Evolutionary conservation across 2,888 invertebrate genomes (phyloP), one percentile per base, ranked within the genome.

Genomic region (Drosophila macrospina): DNA sequence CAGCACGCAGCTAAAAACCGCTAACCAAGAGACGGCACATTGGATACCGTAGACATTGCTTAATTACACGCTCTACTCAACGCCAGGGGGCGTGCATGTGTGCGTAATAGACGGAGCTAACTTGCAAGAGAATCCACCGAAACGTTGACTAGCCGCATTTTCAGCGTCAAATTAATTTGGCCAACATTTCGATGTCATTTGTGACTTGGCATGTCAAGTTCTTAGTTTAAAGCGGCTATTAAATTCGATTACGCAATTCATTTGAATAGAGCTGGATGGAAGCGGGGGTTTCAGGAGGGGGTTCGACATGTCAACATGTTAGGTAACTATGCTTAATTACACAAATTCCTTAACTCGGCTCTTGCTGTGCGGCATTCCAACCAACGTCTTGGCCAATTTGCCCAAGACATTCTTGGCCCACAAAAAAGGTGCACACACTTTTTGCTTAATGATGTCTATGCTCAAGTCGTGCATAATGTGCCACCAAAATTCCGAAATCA

Each of bases 281-380:
- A n/a, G n/a, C 2, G 16, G 1, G 8, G 28, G 6, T 6, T 4
- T 5, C 10, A 13, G 15, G 10, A 1, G 4, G 4, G 15, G 13
- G 6, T 44, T 32, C 20, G 34, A 65, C 60, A 77, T 77, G 68
- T 71, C 64, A 68, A 41, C 55, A 56, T 57, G 57, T 54, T 67
- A 36, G 55, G 44, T 41, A 80, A 72, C 63, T 52, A 69, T 64
- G 85, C 88, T 89, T 88, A 89, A 85, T 88, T 85, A 89, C 89
- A 88, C 80, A 77, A 88, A 85, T 89, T 88, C 88, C 85, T 52
- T 34, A 36, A 54, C 64, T 51, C 52, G 59, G 11, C 44, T 77
- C 74, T 24, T 54, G 44, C 52, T 45, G 24, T 52, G 34, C 28
- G 36, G 37, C 56, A 50, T 63, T 56, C 63, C 57, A 26, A 10